Percentiles rank a stretch among this genome's conserved stretches.
phyloP scores from a whole-genome alignment of 2,113 vertebrate genomes.

The Oenanthe oenanthe region DNA sequence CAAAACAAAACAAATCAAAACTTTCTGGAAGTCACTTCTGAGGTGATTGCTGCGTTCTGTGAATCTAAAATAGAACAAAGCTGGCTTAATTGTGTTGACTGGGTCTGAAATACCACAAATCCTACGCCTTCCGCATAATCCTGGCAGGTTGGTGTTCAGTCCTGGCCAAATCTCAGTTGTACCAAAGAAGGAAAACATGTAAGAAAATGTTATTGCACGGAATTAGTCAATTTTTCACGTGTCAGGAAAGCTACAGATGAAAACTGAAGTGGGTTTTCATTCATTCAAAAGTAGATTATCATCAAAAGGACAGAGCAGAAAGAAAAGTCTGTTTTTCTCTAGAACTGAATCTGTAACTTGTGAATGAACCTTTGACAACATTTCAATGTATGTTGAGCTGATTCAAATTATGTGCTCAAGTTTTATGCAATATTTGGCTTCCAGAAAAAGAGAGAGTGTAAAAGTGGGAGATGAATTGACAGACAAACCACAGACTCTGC shows the following conservation, averaged over 20 bases:
- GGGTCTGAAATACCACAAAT: neutral
- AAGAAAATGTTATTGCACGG: neutral
- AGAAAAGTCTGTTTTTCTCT: neutral
- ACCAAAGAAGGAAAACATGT: conserved; percentile 21
- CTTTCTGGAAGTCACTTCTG: conserved; percentile 25
- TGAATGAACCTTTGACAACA: neutral
- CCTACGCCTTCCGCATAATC: conserved; percentile 31
- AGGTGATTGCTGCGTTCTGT: neutral
- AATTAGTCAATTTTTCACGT: neutral
- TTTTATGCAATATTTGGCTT: neutral
- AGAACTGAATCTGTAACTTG: neutral
- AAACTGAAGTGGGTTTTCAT: neutral
- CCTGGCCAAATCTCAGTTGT: conserved; percentile 38
- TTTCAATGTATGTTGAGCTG: neutral
- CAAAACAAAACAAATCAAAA: neutral
- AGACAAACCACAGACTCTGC: neutral
- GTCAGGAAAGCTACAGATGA: neutral
- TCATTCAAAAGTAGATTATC: neutral
- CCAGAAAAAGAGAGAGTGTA: neutral
- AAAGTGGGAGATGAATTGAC: neutral
- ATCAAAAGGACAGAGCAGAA: neutral
- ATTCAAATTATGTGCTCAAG: neutral
- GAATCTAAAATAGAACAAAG: conserved; percentile 58
- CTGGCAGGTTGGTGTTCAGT: conserved; percentile 22
- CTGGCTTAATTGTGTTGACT: conserved; percentile 42